phyloP scores from a whole-genome alignment of 2,888 invertebrate genomes.

The Ypsolopha sequella region DNA sequence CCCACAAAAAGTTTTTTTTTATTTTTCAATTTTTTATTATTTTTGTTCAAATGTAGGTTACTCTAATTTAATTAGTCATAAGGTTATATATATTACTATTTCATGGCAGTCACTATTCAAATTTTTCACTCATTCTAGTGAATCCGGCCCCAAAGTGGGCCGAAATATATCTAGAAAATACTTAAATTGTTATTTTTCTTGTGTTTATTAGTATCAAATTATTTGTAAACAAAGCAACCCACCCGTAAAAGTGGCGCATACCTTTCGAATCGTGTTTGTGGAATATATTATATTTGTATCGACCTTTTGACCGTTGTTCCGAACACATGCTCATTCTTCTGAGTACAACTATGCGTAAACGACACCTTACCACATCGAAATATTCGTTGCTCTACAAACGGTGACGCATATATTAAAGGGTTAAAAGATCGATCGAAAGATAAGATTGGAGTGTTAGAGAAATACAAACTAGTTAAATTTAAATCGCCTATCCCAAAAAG shows the following conservation, averaged over 20 bases:
- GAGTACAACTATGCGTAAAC: conserved; percentile 17
- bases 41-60: too few relatives aligned
- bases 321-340: conserved; percentile 11
- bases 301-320: not conserved
- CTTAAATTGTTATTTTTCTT: too few relatives aligned
- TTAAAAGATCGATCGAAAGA: conserved; percentile 55
- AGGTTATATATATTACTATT: too few relatives aligned
- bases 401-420: conserved; percentile 59
- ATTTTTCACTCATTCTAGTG: too few relatives aligned
- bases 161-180: too few relatives aligned
- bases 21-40: too few relatives aligned
- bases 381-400: conserved; percentile 38
- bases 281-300: not conserved
- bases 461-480: conserved; percentile 61
- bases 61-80: too few relatives aligned
- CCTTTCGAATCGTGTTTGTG: not conserved
- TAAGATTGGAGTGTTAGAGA: conserved; percentile 47
- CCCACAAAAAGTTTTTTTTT: too few relatives aligned
- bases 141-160: too few relatives aligned
- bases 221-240: conserved; percentile 6
- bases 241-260: conserved; percentile 1
- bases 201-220: too few relatives aligned
- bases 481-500: conserved; percentile 42
- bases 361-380: conserved; percentile 23
- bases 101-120: too few relatives aligned